Evolutionary conservation across 2,888 invertebrate species (phyloP), one percentile per base, ranked within the genome.

Genomic region (Microchrysa polita): DNA sequence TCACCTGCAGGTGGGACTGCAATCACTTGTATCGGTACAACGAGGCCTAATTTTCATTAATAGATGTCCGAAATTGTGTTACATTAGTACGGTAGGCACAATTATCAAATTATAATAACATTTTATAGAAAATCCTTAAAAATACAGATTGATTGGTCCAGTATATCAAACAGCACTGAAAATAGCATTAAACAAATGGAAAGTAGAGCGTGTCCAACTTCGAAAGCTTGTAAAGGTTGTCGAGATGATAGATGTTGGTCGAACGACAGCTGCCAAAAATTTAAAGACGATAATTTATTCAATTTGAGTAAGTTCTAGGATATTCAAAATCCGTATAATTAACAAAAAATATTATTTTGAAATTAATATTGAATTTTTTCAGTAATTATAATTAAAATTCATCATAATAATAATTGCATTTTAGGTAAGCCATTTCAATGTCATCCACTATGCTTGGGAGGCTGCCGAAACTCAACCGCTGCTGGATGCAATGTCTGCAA

Each of bases 41-140:
- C 87, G 92, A 73, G 97, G 97, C 0, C 92, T 91, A 4, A 93
- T 96, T 0, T 89, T 92, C 23, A 88, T 98, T 57, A 91, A 91
- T 80, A 90, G 89, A 74, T 92, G 93, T 80, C 89, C 90, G 1
- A 87, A 89, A 52, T 87, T 97, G 0, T 97, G 97, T 82, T 93
- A 90, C 81, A 86, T 91, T 0, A 87, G 92, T 60, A 77, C 77
- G 73, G 84, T 84, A 80, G 76, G 74, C n/a, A n/a, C n/a, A n/a
- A n/a, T n/a, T n/a, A n/a, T n/a, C n/a, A 71, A 22, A 9, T 20
- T 20, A 2, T 22, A 57, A n/a, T 20, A 18, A 57, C 7, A 57
- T 14, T 18, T 57, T 14, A 18, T 40, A 42, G 2, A n/a, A n/a
- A n/a, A n/a, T n/a, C n/a, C n/a, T n/a, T n/a, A n/a, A 10, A 53